These are phyloP conservation scores for Eulimnadia texana DNA, from an alignment of 1,140 invertebrate species.

Conservation along the genomic window DNA sequence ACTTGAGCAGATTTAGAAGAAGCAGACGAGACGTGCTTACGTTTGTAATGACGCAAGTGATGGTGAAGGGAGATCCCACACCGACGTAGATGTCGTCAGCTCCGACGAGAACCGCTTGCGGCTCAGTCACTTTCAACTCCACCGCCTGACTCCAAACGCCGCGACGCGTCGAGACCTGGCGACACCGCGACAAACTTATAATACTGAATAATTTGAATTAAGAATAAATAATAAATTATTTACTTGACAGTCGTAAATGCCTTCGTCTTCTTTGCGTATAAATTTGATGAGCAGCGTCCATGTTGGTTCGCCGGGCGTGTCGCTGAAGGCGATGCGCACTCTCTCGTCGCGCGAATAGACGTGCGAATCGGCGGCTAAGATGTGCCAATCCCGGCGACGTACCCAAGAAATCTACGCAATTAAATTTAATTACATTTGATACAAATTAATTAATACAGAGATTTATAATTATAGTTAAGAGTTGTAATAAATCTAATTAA, in stretches of 20 bases:
- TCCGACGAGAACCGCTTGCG: conserved; percentile 14
- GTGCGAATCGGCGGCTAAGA: conserved; percentile 25
- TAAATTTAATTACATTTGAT: neutral
- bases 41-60: conserved; percentile 14
- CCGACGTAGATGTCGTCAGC: conserved; percentile 13
- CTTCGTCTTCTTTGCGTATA: conserved; percentile 27
- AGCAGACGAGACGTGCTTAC: neutral
- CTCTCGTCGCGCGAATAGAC: conserved; percentile 26
- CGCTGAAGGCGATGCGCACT: conserved; percentile 23
- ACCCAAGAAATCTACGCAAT: conserved; percentile 26
- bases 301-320: neutral
- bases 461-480: neutral
- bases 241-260: conserved; percentile 31
- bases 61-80: conserved; percentile 8
- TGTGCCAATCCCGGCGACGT: conserved; percentile 25
- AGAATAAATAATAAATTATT: neutral
- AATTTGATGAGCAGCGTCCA: conserved; percentile 32
- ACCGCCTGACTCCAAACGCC: conserved; percentile 11
- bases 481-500: neutral
- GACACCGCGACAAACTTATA: neutral
- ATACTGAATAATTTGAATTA: neutral
- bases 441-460: neutral
- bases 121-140: conserved; percentile 8
- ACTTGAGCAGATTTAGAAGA: too few species aligned
- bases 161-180: neutral